phyloP scores from a whole-genome alignment of 2,888 invertebrate genomes.

The Torymus texanus region DNA sequence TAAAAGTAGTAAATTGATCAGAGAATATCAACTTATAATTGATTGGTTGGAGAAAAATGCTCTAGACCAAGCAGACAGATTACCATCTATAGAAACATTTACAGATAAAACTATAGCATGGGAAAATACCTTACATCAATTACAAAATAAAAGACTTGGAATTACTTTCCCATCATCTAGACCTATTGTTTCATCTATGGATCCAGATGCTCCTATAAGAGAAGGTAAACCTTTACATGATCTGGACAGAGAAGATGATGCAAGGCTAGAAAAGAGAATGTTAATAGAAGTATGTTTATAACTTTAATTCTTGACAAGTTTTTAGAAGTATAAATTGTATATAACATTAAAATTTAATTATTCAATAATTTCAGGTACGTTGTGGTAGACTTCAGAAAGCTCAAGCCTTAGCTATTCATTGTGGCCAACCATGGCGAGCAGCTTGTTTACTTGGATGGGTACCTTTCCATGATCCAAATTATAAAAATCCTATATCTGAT shows the following conservation, averaged over 20 bases:
- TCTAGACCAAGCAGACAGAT: slow-evolving; percentile 76
- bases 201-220: slow-evolving; percentile 92
- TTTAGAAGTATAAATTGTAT: too few relatives aligned
- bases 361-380: slow-evolving; percentile 78
- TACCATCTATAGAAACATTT: slow-evolving; percentile 81
- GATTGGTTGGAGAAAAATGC: slow-evolving; percentile 95
- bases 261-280: slow-evolving; percentile 72
- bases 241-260: slow-evolving; percentile 90
- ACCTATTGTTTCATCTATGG: slow-evolving; percentile 82
- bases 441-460: slow-evolving; percentile 94
- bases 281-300: slow-evolving; percentile 67
- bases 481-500: slow-evolving; percentile 69
- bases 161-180: slow-evolving; percentile 79
- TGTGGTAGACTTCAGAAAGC: slow-evolving; percentile 92
- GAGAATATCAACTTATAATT: slow-evolving; percentile 88
- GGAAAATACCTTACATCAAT: slow-evolving; percentile 92
- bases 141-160: slow-evolving; percentile 77
- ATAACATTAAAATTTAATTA: background rate
- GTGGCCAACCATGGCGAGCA: slow-evolving; percentile 94
- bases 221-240: slow-evolving; percentile 88
- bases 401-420: slow-evolving; percentile 87
- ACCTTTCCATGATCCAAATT: slow-evolving; percentile 90
- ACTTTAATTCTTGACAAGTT: too few relatives aligned
- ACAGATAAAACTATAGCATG: slow-evolving; percentile 90
- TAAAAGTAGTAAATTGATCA: slow-evolving; percentile 77